Base-by-base conservation (phyloP, 1,140 invertebrate species). In the Popillia japonica region DNA sequence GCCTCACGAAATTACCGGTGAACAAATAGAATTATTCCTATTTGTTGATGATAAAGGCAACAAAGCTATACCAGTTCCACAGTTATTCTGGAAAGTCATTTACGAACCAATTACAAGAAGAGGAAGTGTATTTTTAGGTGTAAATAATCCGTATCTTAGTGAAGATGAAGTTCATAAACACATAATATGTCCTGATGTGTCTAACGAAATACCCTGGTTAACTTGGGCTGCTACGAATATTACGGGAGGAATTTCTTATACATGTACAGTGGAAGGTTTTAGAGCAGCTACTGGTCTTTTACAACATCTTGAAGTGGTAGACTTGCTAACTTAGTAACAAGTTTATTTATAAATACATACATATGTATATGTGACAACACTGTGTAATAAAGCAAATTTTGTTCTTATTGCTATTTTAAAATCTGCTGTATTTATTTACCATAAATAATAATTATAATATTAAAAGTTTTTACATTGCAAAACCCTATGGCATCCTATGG, bases 21-120 rank as follows among this genome's bases (percentile, higher is more conserved):
- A 81, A 8, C 83, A 81, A 74, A 83, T 87, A 0, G 85, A 87
- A 48, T 82, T 90, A 8, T 88, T 88, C 75, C 83, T 91, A 9
- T 85, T 85, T 6, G 86, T 79, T 11, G 86, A 88, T 78, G 79
- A 80, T 1, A 86, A 86, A 40, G 86, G 86, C 27, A 86, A 86
- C 79, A 55, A 42, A 76, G 61, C 61, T 68, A 76, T 78, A 10
- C 87, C 89, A 0, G 90, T 91, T 0, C 92, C 92, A 0, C 84
- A 88, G 80, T 88, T 90, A 55, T 92, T 87, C 78, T 92, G 90
- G 88, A 92, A 93, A 88, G 85, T 92, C 6, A 86, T 91, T 1
- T 89, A 92, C 79, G 88, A 93, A 79, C 85, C 87, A 10, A 78
- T 81, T 4, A 86, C 83, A 3, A 87, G 87, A 64, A 81, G 84